Base-by-base conservation (phyloP, 35 echinoderm and acorn worm genomes). In the Patiria miniata region DNA sequence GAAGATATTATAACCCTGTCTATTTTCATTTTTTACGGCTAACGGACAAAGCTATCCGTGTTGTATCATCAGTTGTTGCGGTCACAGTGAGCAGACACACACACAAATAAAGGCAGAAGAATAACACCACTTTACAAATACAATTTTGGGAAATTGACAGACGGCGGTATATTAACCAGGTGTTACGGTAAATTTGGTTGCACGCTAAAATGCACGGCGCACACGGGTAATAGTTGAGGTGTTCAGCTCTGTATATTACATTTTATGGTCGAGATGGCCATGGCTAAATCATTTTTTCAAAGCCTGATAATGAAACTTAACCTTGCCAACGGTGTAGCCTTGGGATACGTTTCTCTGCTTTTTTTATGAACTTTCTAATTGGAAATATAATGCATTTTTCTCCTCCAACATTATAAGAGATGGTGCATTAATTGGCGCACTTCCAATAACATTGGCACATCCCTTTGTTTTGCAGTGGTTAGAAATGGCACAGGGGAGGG, bases 11-110 rank as follows among this genome's bases (percentile, higher is more conserved):
- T 73, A 73, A 73, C 34, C 65, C 34, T 73, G 65, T 73, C 65
- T 73, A 30, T 73, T 73, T 73, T 73, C 65, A 73, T 73, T 73
- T 73, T 73, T 73, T 32, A 73, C 65, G 65, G 65, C 29, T 69
- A 69, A 29, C 61, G 29, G 61, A 69, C 61, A 47, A 47, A 47
- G 42, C 42, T 47, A 47, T 47, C 42, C 42, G 42, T 47, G 42
- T 47, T 47, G 42, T 47, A 47, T 47, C 42, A 47, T 47, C 42
- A 47, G 42, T 12, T 12, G 4, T 47, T 47, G 12, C 42, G 42
- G 42, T 47, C 42, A 47, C 42, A 47, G 12, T 47, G 42, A 4
- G 12, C 42, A 47, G 42, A 47, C 42, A 47, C 42, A 4, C 42
- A 4, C 42, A 4, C 42, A 47, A 47, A 47, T 6, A 47, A 47